phyloP scores from a whole-genome alignment of 2,113 vertebrate genomes.

The Mesembrinibis cayennensis region DNA sequence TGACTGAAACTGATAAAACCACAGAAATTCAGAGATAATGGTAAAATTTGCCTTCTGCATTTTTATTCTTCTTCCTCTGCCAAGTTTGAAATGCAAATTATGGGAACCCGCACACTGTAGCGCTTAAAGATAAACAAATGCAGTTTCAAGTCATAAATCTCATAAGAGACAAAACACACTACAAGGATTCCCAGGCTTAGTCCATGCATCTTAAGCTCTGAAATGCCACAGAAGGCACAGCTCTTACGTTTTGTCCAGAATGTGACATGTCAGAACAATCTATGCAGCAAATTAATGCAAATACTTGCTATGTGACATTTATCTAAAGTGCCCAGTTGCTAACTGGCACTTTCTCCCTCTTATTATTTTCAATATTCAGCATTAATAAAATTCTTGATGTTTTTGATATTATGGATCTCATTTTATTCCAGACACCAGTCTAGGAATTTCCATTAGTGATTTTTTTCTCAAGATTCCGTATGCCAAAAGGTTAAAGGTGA shows the following conservation, averaged over 20 bases:
- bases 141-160: neutral
- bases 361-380: neutral
- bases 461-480: neutral
- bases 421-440: neutral
- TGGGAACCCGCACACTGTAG: neutral
- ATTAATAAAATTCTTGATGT: neutral
- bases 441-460: neutral
- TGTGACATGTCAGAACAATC: constrained; percentile 12
- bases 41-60: neutral
- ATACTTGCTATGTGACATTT: neutral
- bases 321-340: neutral
- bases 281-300: constrained; percentile 27
- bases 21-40: neutral
- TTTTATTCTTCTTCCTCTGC: neutral
- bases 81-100: constrained; percentile 46
- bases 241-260: constrained; percentile 16
- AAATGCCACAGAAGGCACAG: constrained; percentile 35
- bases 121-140: constrained; percentile 38
- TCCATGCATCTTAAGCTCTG: neutral
- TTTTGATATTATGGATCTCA: neutral
- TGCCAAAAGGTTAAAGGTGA: neutral
- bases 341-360: neutral
- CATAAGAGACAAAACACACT: constrained; percentile 1
- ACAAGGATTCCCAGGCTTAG: constrained; percentile 10
- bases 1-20: neutral